Evolutionary conservation across 2,113 vertebrate genomes (phyloP), one percentile per base, ranked within the genome.

Genomic region (Prolemur simus): DNA sequence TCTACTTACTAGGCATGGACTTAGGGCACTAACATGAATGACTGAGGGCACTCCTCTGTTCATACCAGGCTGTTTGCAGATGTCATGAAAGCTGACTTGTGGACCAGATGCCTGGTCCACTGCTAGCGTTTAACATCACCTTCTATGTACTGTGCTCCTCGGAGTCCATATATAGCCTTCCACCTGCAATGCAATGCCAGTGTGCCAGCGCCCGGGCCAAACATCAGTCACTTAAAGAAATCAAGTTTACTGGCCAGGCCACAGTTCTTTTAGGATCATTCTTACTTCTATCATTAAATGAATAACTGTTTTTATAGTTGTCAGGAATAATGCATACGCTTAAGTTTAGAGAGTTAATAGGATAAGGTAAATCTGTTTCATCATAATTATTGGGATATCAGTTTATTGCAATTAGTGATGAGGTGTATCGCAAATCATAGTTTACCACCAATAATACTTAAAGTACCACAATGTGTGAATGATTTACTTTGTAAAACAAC

Each of bases 401-500:
- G 32, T 37, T 64, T 88, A 45, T 73, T 87, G 17, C 68, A 63
- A 1, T 69, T 60, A 93, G 66, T 54, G 77, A 29, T 87, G 47
- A 73, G 56, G 12, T 56, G 21, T 17, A 3, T 58, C 29, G 32
- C 13, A n/a, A 52, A 5, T 54, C 52, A 14, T 74, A 95, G 66
- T 81, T 89, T 82, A 32, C 68, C 68, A 66, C 17, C 32, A 56
- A n/a, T 45, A 78, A 89, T 45, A 49, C 14, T 52, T 73, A 45
- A 64, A 64, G 71, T 90, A 78, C 23, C 63, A 42, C 71, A 81
- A 87, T 82, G 6, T 73, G 18, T 42, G 7, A 87, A 32, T 96
- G 58, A 92, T 87, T 93, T 66, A 47, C 7, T 34, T 87, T 86
- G 39, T 58, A 92, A 84, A 89, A 83, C 25, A 29, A 29, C 29